A percentile compares a stretch with the other conserved stretches of the same genome.
phyloP scores from a whole-genome alignment of 1,140 invertebrate genomes.

The Papilio polyxenes region DNA sequence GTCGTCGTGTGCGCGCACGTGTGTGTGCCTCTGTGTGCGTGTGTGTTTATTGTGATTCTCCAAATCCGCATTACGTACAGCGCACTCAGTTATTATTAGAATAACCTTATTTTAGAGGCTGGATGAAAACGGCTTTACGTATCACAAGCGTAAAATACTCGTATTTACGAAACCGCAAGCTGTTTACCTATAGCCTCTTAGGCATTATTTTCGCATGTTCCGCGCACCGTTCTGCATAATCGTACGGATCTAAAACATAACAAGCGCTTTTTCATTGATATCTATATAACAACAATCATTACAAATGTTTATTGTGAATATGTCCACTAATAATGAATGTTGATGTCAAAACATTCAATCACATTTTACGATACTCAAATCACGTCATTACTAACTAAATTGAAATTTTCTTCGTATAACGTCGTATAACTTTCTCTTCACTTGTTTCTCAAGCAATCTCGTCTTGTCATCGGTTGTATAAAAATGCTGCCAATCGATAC shows the following conservation, averaged over 20 bases:
- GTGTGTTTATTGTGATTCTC: slow-evolving; percentile 56
- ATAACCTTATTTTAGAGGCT: slow-evolving; percentile 56
- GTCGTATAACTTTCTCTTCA: neutral
- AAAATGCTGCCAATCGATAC: slow-evolving; percentile 3
- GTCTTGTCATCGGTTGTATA: slow-evolving; percentile 28
- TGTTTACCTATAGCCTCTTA: slow-evolving; percentile 25
- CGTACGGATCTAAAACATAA: slow-evolving; percentile 17
- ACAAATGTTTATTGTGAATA: neutral
- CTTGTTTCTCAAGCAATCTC: neutral
- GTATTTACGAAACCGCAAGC: slow-evolving; percentile 27
- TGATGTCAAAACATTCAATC: neutral
- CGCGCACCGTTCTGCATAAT: neutral
- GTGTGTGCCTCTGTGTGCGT: slow-evolving; percentile 40
- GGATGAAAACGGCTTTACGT: slow-evolving; percentile 38
- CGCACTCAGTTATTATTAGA: slow-evolving; percentile 57
- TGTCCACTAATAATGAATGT: neutral
- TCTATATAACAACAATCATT: neutral
- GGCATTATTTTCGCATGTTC: slow-evolving; percentile 11
- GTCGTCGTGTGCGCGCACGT: slow-evolving; percentile 44
- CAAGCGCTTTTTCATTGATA: neutral
- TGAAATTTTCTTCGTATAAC: neutral
- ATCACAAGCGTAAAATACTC: slow-evolving; percentile 34
- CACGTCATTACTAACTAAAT: neutral
- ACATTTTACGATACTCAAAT: neutral
- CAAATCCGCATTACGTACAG: slow-evolving; percentile 52